phyloP scores from a whole-genome alignment of 2,113 vertebrate species.

The Smithornis capensis region DNA sequence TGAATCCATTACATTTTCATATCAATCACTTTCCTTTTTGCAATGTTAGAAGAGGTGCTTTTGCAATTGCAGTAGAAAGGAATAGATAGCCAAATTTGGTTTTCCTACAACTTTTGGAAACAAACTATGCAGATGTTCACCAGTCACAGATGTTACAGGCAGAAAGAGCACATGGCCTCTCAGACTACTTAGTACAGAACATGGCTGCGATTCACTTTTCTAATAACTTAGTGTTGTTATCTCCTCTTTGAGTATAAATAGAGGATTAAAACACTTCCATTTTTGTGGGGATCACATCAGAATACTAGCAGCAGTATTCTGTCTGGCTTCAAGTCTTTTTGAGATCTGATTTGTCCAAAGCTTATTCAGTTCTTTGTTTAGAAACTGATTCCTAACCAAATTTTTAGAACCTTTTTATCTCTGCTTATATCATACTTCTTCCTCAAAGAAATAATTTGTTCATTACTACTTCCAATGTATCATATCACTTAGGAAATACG shows the following conservation, averaged over 20 bases:
- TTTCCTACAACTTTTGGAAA: background rate
- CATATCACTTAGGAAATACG: fast-evolving
- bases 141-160: background rate
- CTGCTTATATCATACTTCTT: background rate
- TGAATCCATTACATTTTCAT: background rate
- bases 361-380: background rate
- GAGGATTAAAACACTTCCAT: background rate
- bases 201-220: background rate
- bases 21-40: background rate
- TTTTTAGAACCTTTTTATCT: background rate
- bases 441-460: background rate
- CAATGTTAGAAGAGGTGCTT: background rate
- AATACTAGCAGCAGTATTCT: background rate
- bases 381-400: background rate
- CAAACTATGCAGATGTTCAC: background rate
- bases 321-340: background rate
- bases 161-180: background rate
- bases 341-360: background rate
- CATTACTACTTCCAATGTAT: background rate
- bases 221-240: background rate
- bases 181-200: background rate
- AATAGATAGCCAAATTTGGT: background rate
- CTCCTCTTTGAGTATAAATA: background rate
- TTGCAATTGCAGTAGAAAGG: background rate
- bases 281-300: background rate